Evolutionary conservation across 2,888 invertebrate species (phyloP).

Genomic region (Carpatolechia fugitivella): DNA sequence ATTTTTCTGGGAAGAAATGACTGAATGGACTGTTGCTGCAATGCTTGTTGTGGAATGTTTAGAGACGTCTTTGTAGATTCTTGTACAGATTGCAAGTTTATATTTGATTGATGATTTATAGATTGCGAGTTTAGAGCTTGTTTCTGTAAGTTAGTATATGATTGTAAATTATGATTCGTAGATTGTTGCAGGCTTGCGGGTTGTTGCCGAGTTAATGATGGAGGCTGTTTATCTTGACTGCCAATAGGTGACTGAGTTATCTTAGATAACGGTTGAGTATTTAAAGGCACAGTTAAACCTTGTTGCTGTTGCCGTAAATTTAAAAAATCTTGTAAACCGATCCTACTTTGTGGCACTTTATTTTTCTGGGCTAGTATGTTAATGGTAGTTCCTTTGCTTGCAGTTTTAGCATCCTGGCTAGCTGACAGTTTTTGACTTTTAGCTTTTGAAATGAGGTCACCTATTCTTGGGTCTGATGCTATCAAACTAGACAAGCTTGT

Average conservation of each 20-base stretch:
- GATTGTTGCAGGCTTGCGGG: constrained; percentile 16
- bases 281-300: not conserved
- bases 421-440: constrained; percentile 3
- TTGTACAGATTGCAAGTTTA: constrained; percentile 25
- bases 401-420: not conserved
- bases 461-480: constrained; percentile 2
- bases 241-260: not conserved
- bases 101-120: constrained; percentile 23
- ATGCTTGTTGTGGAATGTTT: constrained; percentile 1
- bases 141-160: constrained; percentile 12
- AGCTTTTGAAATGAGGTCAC: not conserved
- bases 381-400: not conserved
- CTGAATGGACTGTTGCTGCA: constrained; percentile 21
- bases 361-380: not conserved
- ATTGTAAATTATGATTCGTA: constrained; percentile 4
- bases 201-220: not conserved
- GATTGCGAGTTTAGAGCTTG: not conserved
- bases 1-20: constrained; percentile 6
- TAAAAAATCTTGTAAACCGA: not conserved
- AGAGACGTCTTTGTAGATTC: not conserved
- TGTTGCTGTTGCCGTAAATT: not conserved
- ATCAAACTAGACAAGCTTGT: not conserved
- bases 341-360: constrained; percentile 1
- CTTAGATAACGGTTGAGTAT: not conserved
- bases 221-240: not conserved